phyloP scores from a whole-genome alignment of 2,113 vertebrate genomes.

The Oceanodroma tethys region DNA sequence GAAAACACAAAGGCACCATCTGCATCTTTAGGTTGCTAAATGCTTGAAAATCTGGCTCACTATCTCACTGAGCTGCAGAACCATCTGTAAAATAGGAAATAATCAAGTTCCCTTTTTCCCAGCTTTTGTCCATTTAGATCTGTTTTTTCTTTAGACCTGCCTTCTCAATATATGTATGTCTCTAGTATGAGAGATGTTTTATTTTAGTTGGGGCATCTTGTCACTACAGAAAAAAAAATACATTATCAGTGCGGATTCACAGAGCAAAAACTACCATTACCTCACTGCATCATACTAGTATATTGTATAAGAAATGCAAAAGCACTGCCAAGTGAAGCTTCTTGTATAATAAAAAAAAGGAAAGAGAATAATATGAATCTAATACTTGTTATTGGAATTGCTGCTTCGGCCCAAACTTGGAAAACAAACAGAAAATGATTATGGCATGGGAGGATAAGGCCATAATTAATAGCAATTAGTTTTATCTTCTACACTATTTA shows the following conservation, averaged over 20 bases:
- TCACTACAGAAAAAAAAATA: background rate
- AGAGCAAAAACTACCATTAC: background rate
- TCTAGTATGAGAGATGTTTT: background rate
- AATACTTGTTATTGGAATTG: background rate
- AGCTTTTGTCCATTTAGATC: background rate
- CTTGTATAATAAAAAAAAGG: background rate
- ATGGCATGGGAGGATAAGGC: background rate
- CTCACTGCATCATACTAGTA: background rate
- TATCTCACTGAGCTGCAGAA: background rate
- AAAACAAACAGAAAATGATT: background rate
- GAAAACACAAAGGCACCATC: slow-evolving; percentile 34
- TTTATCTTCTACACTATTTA: background rate
- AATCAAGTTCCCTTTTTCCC: slow-evolving; percentile 10
- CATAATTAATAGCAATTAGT: background rate
- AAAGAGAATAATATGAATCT: background rate
- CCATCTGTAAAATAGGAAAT: slow-evolving; percentile 39
- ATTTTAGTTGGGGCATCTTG: background rate
- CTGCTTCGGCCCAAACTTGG: background rate
- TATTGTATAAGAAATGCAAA: background rate
- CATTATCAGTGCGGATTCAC: background rate
- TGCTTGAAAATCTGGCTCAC: slow-evolving; percentile 18
- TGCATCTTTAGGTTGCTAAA: slow-evolving; percentile 38
- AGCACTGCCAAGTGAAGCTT: background rate
- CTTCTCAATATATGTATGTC: background rate
- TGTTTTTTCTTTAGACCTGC: background rate